Conservation (phyloP, 2,113 vertebrate genomes). For the western clawed frog (Xenopus tropicalis) region UCB_Xtro_10.0 CM004447.2:91135501-91136000, state of each 20-base stretch:
- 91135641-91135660: no score
- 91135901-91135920: slow-evolving; percentile 7
- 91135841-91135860: slow-evolving; percentile 15
- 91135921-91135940: slow-evolving; percentile 11
- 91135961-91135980: slow-evolving; percentile 30
- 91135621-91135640: no score
- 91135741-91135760: slow-evolving; percentile 14
- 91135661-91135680: no score
- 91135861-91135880: slow-evolving; percentile 1
- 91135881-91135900: slow-evolving; percentile 1
- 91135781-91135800: neutral
- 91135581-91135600: no score
- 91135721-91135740: no score
- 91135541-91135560: no score
- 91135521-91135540: no score
- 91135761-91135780: neutral
- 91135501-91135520: no score
- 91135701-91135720: no score
- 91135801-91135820: neutral
- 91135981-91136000: slow-evolving; percentile 12
- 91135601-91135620: no score
- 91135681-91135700: no score
- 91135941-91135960: slow-evolving; percentile 28
- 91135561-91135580: no score
- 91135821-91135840: neutral